Conservation (phyloP, 2,113 vertebrate species). For the Chamaea fasciata region DNA sequence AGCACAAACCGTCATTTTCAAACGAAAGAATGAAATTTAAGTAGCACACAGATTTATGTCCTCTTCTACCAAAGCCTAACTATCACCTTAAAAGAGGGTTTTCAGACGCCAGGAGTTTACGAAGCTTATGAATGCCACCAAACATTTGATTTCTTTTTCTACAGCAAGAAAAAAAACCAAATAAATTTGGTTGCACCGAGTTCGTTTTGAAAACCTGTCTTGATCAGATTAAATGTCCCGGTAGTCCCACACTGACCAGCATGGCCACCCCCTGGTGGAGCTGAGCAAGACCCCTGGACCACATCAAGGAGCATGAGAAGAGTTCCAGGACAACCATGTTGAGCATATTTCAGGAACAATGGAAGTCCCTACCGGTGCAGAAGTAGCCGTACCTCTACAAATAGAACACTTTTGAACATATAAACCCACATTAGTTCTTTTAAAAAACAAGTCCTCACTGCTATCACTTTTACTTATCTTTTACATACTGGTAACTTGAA, state of each 20-base stretch:
- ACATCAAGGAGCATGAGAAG: neutral
- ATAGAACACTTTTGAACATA: neutral
- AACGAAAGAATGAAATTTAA: neutral
- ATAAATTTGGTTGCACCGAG: neutral
- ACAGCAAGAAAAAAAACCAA: neutral
- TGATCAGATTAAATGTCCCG: neutral
- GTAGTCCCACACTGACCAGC: neutral
- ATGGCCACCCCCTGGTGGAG: accelerated
- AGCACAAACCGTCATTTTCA: neutral
- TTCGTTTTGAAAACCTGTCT: neutral
- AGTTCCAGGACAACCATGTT: neutral
- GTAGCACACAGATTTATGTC: neutral
- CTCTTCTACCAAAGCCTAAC: neutral
- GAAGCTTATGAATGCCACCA: neutral
- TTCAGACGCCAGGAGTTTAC: neutral
- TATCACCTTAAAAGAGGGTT: neutral
- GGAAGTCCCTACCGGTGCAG: accelerated
- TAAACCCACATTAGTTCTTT: neutral
- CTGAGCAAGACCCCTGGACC: neutral
- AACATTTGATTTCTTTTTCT: neutral
- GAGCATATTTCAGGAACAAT: neutral
- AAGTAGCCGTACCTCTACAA: neutral
- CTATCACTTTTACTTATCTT: neutral
- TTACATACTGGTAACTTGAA: neutral
- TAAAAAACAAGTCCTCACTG: neutral